A percentile compares a stretch with the other conserved stretches of the same genome.
Conservation (phyloP, 2,113 vertebrate species). For the Ammospiza nelsoni region DNA sequence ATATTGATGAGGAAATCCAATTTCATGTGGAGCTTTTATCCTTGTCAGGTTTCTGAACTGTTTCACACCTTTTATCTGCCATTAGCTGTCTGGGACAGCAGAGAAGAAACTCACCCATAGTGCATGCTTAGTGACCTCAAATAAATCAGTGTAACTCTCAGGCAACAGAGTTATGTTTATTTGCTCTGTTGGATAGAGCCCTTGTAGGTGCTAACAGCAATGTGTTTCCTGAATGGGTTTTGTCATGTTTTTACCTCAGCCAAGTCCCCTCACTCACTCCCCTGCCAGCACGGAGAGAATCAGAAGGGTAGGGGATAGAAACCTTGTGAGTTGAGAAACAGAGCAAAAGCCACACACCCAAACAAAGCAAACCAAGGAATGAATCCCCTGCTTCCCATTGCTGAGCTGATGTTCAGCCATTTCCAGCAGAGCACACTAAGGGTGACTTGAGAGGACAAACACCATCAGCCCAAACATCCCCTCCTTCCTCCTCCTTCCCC, state of each 20-base stretch:
- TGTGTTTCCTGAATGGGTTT: not conserved
- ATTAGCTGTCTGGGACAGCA: not conserved
- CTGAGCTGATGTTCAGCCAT: not conserved
- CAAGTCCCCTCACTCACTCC: not conserved
- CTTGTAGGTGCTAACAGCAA: not conserved
- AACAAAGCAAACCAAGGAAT: not conserved
- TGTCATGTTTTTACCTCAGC: not conserved
- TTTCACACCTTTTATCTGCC: not conserved
- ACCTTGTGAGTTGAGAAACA: not conserved
- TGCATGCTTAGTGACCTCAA: not conserved
- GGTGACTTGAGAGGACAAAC: not conserved
- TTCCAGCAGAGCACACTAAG: not conserved
- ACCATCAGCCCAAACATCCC: not conserved
- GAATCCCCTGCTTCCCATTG: not conserved
- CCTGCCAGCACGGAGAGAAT: not conserved
- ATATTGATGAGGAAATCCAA: not conserved
- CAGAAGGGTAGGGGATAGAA: not conserved
- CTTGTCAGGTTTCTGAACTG: not conserved
- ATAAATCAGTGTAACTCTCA: not conserved
- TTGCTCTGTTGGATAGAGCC: not conserved
- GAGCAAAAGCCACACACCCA: fast-evolving
- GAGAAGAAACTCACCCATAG: not conserved
- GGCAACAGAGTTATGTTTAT: not conserved
- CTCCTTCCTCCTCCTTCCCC: not conserved
- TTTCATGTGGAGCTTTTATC: not conserved